These are phyloP conservation scores for Exaiptasia diaphana DNA, from an alignment of 64 coral and sea anemone genomes.

Conservation along the genomic window DNA sequence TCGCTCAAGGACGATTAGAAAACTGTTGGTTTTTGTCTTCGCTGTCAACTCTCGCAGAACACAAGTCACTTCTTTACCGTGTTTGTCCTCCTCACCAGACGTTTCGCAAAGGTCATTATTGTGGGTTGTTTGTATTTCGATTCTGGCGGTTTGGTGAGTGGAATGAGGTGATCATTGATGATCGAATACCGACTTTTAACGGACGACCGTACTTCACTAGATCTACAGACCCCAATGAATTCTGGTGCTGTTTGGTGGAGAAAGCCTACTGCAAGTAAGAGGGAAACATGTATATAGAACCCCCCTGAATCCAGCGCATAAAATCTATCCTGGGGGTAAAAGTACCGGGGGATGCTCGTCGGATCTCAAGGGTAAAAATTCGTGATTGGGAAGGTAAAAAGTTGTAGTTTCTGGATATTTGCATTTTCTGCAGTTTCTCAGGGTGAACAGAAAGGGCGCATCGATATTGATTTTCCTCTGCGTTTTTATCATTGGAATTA, in stretches of 20 bases:
- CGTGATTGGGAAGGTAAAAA: no score
- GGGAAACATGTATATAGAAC: no score
- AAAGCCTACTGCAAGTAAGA: constrained; percentile 88
- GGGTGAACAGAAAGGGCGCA: no score
- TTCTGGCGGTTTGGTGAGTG: constrained; percentile 93
- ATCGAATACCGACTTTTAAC: constrained; percentile 70
- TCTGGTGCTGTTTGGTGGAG: constrained; percentile 78
- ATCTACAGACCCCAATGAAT: constrained; percentile 63
- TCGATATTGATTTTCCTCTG: no score
- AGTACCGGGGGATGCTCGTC: no score
- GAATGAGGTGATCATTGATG: constrained; percentile 81
- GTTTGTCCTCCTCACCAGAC: constrained; percentile 66
- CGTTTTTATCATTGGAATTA: no score
- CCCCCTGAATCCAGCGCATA: no score
- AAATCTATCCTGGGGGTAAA: no score
- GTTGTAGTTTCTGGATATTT: no score
- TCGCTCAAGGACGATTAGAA: constrained; percentile 67
- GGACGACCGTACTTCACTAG: constrained; percentile 55
- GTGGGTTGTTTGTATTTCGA: constrained; percentile 77
- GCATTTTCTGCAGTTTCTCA: no score
- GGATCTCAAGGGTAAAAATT: no score
- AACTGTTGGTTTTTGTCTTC: constrained; percentile 89
- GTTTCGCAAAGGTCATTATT: constrained; percentile 63
- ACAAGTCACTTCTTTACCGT: constrained; percentile 56
- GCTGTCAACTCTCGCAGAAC: constrained; percentile 54